These are phyloP conservation scores for Lasius fuliginosus DNA, from an alignment of 2,888 invertebrate genomes.

Conservation along the genomic window DNA sequence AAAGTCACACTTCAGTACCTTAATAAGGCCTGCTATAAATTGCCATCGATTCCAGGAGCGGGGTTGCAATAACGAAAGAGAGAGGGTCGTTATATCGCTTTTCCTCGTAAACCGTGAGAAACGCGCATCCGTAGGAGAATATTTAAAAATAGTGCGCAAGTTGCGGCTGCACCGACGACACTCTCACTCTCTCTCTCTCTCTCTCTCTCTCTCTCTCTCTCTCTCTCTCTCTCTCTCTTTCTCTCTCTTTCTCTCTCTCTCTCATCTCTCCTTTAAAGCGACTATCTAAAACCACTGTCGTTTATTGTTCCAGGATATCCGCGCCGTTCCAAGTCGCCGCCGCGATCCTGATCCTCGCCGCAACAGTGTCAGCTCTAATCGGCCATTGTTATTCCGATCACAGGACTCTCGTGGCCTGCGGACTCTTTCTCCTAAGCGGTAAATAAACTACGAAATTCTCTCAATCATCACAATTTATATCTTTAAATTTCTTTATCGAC, in stretches of 20 bases:
- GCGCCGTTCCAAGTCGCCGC: conserved; percentile 88
- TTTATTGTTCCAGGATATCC: conserved; percentile 87
- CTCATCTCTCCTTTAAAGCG: background rate
- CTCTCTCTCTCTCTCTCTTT: too few relatives aligned
- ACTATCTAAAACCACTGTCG: background rate
- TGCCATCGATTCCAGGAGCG: conserved; percentile 21
- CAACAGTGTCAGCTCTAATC: conserved; percentile 88
- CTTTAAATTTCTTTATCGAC: background rate
- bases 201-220: background rate
- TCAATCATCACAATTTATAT: background rate
- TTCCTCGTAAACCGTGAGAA: background rate
- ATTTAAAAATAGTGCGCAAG: conserved; percentile 1
- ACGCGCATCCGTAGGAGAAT: background rate
- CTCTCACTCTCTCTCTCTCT: background rate
- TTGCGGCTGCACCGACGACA: background rate
- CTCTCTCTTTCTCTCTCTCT: background rate
- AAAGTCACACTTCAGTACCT: conserved; percentile 13
- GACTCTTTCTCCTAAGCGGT: conserved; percentile 89
- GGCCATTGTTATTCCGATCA: conserved; percentile 89
- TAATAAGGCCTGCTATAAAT: conserved; percentile 35
- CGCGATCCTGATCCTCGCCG: conserved; percentile 87
- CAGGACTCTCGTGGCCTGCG: conserved; percentile 89
- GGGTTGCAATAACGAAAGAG: background rate
- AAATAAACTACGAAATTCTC: conserved; percentile 78
- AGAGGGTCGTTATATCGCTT: background rate